Percentiles rank a stretch among this genome's conserved stretches.
Conservation (phyloP, 2,113 vertebrate genomes). For the Malurus melanocephalus region DNA sequence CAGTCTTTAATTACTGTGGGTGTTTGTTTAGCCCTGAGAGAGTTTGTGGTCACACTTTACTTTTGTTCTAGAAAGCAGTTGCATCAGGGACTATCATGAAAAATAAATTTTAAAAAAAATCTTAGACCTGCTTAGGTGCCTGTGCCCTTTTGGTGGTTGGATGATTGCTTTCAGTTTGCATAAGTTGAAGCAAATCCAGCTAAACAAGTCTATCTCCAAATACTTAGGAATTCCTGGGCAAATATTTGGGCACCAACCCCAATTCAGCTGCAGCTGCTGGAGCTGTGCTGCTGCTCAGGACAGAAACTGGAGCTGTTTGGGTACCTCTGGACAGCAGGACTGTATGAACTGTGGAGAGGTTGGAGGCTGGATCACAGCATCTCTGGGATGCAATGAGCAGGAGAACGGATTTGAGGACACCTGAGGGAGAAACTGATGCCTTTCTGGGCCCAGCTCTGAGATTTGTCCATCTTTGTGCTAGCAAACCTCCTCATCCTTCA, state of each 20-base stretch:
- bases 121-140: background rate
- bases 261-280: background rate
- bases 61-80: background rate
- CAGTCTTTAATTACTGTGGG: background rate
- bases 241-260: background rate
- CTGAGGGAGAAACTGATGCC: fast-evolving
- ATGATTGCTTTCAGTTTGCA: background rate
- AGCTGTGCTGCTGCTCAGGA: background rate
- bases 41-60: background rate
- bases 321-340: background rate
- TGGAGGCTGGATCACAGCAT: background rate
- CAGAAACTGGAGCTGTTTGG: background rate
- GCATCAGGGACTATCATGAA: background rate
- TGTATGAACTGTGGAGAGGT: background rate
- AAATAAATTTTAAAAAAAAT: background rate
- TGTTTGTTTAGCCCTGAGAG: background rate
- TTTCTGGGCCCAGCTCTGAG: background rate
- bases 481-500: background rate
- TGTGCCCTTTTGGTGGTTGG: background rate
- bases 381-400: background rate
- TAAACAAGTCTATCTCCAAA: background rate
- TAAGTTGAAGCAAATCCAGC: background rate
- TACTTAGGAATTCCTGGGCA: background rate
- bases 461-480: background rate
- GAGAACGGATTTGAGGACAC: background rate